These are phyloP conservation scores for Tapera naevia DNA, from an alignment of 2,797 vertebrate species.

Conservation along the genomic window DNA sequence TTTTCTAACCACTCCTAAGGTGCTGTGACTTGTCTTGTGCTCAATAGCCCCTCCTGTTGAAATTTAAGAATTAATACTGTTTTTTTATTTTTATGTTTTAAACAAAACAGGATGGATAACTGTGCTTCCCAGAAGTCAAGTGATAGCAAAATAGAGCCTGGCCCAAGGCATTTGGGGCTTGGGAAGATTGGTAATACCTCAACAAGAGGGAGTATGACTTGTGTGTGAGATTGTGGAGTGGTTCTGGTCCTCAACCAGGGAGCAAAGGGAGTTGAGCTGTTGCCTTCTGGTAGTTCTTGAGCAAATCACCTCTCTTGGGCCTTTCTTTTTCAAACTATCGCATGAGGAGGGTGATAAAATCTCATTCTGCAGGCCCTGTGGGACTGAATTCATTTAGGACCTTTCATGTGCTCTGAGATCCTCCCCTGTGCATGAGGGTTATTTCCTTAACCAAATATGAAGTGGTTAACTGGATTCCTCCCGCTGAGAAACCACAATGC, in stretches of 20 bases:
- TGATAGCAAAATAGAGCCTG: neutral
- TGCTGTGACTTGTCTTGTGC: neutral
- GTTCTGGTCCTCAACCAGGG: neutral
- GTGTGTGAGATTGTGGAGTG: neutral
- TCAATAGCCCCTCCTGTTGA: neutral
- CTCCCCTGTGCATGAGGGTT: neutral
- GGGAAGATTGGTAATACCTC: neutral
- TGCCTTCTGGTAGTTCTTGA: neutral
- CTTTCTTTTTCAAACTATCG: neutral
- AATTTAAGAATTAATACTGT: neutral
- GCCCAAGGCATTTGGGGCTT: neutral
- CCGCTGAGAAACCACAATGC: accelerated
- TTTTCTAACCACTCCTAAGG: neutral
- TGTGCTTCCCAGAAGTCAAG: neutral
- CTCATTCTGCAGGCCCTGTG: neutral
- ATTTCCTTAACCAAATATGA: neutral
- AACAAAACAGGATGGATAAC: neutral
- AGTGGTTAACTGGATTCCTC: neutral
- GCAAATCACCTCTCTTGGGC: neutral
- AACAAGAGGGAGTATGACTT: accelerated
- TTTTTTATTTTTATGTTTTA: neutral
- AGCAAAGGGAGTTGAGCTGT: neutral
- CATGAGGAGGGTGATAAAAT: neutral
- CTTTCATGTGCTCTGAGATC: neutral
- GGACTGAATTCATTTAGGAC: neutral